Evolutionary conservation across 2,113 vertebrate genomes (phyloP), one percentile per base, ranked within the genome.

Genomic region (Hemiscyllium ocellatum): DNA sequence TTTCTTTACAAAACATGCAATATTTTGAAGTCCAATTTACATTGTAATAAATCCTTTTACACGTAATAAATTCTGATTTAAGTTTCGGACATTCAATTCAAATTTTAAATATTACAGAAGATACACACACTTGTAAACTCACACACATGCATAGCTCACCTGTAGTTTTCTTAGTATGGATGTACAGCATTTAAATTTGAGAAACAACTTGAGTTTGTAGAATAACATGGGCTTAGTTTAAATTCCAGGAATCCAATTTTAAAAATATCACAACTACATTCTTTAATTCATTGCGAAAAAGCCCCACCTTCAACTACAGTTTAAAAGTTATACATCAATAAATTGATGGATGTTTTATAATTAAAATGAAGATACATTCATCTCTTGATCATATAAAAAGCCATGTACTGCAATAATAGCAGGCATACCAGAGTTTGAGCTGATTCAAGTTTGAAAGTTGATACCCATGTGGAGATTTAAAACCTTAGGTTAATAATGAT

Each of bases 261-360:
- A 42, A 93, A 93, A 93, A 66, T 66, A 13, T 65, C 26, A n/a
- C 13, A 65, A 29, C 87, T 66, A 33, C 29, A 66, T 7, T 93
- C 22, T 93, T 42, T 93, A n/a, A 37, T 66, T 66, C 8, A 93
- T 93, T 83, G 17, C 20, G 22, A 66, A 65, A 93, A 93, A 65
- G 33, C 33, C 66, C 19, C 4, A 68, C 20, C 7, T 42, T 93
- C 33, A 93, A 68, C 61, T 22, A n/a, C 33, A 93, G 33, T 93
- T 93, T 93, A 93, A 66, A 93, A 93, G 89, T 66, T 66, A 66
- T 20, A 66, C 56, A 10, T 93, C 37, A 66, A 93, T 93, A 37
- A 66, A 68, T 61, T 61, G 86, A 61, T 89, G 29, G 50, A 61
- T 61, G 87, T n/a, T 90, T 65, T 61, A 33, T 65, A 65, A 90